Evolutionary conservation across 2,888 invertebrate genomes (phyloP).

Genomic region (Ormyrus nitidulus): DNA sequence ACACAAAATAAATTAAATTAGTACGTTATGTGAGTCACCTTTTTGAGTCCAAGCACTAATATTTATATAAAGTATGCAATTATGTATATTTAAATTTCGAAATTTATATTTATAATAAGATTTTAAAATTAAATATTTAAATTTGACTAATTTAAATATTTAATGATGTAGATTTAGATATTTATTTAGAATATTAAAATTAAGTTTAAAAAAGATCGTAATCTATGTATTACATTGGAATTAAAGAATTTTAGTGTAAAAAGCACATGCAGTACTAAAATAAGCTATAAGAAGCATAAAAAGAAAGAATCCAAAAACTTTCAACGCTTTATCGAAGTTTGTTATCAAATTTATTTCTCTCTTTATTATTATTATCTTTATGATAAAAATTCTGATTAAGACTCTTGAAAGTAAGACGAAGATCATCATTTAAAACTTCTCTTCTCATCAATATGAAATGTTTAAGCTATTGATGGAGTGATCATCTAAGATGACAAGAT

Average conservation of each 20-base stretch:
- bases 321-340: conserved; percentile 40
- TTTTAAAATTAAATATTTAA: no score
- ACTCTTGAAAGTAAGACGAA: conserved; percentile 42
- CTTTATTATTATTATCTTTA: conserved; percentile 3
- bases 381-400: conserved; percentile 31
- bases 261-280: conserved; percentile 32
- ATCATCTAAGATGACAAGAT: conserved; percentile 48
- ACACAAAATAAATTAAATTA: no score
- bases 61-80: no score
- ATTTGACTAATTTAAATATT: background rate
- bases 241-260: background rate
- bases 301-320: background rate
- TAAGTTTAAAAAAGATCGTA: background rate
- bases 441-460: conserved; percentile 13
- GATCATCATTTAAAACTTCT: conserved; percentile 7
- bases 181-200: background rate
- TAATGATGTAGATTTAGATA: background rate
- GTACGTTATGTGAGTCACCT: no score
- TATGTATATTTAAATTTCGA: no score
- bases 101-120: no score
- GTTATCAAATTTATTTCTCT: conserved; percentile 6
- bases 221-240: conserved; percentile 3
- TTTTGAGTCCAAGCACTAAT: no score
- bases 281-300: conserved; percentile 15
- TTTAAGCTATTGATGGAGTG: conserved; percentile 25